Conservation (phyloP, 2,113 vertebrate genomes). For the Camelus bactrianus region DNA sequence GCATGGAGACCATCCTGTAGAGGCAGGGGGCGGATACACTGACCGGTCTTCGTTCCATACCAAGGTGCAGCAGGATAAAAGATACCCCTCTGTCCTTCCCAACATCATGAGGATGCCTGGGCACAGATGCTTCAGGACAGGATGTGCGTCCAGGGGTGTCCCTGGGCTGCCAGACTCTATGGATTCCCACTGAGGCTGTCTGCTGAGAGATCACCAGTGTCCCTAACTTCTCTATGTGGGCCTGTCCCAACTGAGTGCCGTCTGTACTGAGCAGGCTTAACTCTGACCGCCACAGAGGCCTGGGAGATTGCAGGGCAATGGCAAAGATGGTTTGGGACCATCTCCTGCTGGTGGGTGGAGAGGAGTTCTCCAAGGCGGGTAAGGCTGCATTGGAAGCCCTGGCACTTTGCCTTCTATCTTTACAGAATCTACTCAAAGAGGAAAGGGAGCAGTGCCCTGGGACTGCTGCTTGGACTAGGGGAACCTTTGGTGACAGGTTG, state of each 20-base stretch:
- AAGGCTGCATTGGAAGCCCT: neutral
- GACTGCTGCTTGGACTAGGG: neutral
- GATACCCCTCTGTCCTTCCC: neutral
- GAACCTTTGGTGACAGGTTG: too few species aligned
- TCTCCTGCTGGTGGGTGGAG: neutral
- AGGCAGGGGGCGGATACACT: neutral
- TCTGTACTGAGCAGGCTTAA: neutral
- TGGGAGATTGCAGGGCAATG: neutral
- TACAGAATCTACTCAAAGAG: neutral
- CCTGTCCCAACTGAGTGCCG: neutral
- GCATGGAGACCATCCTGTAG: neutral
- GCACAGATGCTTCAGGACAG: neutral
- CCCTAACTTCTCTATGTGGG: neutral
- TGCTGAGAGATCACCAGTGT: neutral
- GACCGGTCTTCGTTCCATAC: rapidly evolving
- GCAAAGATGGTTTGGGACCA: neutral
- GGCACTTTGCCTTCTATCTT: neutral
- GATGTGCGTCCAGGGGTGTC: neutral
- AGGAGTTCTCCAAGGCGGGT: neutral
- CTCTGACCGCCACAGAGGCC: neutral
- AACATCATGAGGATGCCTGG: neutral
- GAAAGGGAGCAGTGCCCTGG: neutral
- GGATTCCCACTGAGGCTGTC: neutral
- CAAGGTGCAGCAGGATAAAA: neutral
- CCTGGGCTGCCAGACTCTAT: neutral